A percentile compares a stretch with the other conserved stretches of the same genome.
These are phyloP conservation scores for Cirrhinus mrigala DNA, from an alignment of 2,797 vertebrate species.

Conservation along the genomic window DNA sequence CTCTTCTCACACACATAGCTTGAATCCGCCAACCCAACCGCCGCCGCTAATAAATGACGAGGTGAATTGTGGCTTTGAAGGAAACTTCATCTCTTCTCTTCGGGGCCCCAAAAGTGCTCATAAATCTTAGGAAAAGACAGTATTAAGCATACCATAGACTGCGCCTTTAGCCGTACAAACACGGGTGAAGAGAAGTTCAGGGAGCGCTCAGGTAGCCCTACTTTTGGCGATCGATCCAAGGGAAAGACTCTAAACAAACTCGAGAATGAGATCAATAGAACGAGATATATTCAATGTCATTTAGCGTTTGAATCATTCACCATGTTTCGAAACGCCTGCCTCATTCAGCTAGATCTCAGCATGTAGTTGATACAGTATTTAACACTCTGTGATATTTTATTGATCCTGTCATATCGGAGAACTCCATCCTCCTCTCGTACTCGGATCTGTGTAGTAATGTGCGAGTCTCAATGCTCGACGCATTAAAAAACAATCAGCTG, in stretches of 20 bases:
- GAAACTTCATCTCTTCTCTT: conserved; percentile 55
- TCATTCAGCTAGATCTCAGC: conserved; percentile 35
- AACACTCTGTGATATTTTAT: conserved; percentile 58
- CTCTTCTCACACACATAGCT: conserved; percentile 26
- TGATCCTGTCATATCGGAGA: conserved; percentile 54
- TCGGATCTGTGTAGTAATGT: conserved; percentile 48
- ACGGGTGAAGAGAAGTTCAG: conserved; percentile 51
- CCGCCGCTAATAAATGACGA: conserved; percentile 49
- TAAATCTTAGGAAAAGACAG: conserved; percentile 53
- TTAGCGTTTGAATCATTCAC: conserved; percentile 45
- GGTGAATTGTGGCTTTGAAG: conserved; percentile 48
- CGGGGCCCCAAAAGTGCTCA: conserved; percentile 36
- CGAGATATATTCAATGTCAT: conserved; percentile 17
- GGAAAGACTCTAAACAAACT: conserved; percentile 6
- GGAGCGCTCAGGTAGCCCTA: conserved; percentile 2
- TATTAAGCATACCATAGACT: conserved; percentile 48
- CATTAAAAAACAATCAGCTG: conserved; percentile 64
- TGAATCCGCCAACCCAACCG: conserved; percentile 17
- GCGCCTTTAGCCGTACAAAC: conserved; percentile 27
- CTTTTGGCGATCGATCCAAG: not conserved
- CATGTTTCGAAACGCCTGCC: conserved; percentile 18
- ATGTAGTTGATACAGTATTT: conserved; percentile 42
- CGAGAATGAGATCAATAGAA: not conserved
- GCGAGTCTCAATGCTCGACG: conserved; percentile 50
- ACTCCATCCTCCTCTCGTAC: conserved; percentile 44